Conservation (phyloP, 2,888 invertebrate genomes). For the Agonopterix alstromeriana region DNA sequence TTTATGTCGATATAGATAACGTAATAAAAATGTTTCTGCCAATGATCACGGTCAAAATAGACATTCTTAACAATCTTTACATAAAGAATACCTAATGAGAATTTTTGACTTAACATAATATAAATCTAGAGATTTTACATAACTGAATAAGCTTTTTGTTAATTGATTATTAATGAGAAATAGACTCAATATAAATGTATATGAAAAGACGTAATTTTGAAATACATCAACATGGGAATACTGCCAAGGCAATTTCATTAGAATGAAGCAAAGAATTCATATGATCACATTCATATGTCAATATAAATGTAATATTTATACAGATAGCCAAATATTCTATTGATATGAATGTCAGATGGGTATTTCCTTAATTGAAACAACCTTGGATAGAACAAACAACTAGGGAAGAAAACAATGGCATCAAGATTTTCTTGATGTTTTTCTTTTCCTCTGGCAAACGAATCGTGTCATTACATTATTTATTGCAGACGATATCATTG, state of each 20-base stretch:
- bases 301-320: slow-evolving; percentile 14
- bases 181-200: too few species aligned
- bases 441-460: slow-evolving; percentile 4
- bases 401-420: slow-evolving; percentile 6
- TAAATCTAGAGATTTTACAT: too few species aligned
- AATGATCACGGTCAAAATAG: too few species aligned
- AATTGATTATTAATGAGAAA: too few species aligned
- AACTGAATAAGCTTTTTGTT: too few species aligned
- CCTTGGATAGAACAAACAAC: slow-evolving; percentile 9
- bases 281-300: slow-evolving; percentile 1
- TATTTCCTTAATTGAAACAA: slow-evolving; percentile 14
- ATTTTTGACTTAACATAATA: too few species aligned
- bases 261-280: slow-evolving; percentile 4
- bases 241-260: slow-evolving; percentile 17
- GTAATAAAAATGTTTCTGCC: too few species aligned
- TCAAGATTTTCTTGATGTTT: slow-evolving; percentile 10
- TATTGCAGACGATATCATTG: slow-evolving; percentile 3
- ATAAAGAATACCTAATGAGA: too few species aligned
- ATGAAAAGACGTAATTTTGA: too few species aligned
- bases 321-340: slow-evolving; percentile 3
- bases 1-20: too few species aligned
- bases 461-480: slow-evolving; percentile 6
- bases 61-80: too few species aligned
- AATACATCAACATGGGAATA: slow-evolving; percentile 7
- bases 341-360: slow-evolving; percentile 7